A percentile compares a stretch with the other conserved stretches of the same genome.
These are phyloP conservation scores for Pogonus chalceus DNA, from an alignment of 1,140 invertebrate species.

Conservation along the genomic window DNA sequence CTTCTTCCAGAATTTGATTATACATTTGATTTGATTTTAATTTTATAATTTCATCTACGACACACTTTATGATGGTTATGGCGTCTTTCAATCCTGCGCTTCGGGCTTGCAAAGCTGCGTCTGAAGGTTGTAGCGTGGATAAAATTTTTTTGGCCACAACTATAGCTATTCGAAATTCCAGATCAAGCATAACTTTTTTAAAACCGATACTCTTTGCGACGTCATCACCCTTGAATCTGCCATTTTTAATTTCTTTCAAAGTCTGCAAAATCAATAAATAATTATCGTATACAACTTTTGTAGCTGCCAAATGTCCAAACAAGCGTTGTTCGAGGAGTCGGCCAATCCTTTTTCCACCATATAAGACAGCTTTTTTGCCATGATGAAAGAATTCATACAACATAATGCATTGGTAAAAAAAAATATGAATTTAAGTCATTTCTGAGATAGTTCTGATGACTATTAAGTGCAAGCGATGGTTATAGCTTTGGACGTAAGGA, in stretches of 20 bases:
- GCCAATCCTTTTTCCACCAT: conserved; percentile 10
- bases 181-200: too few relatives aligned
- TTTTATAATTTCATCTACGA: conserved; percentile 8
- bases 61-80: conserved; percentile 15
- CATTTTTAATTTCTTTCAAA: conserved; percentile 11
- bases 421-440: neutral
- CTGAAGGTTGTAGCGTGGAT: conserved; percentile 21
- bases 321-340: conserved; percentile 4
- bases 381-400: conserved; percentile 11
- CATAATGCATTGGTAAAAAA: neutral
- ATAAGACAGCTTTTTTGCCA: conserved; percentile 9
- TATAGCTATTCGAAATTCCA: too few relatives aligned
- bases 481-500: neutral
- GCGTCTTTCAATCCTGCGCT: conserved; percentile 18
- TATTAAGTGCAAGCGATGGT: neutral
- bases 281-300: conserved; percentile 9
- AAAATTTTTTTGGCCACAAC: conserved; percentile 16
- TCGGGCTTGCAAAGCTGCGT: conserved; percentile 17
- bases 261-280: conserved; percentile 8
- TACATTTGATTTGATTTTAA: conserved; percentile 5
- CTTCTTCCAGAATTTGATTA: conserved; percentile 18
- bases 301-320: conserved; percentile 10
- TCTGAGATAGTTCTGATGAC: neutral
- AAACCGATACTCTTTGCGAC: too few relatives aligned
- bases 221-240: conserved; percentile 1